phyloP scores from a whole-genome alignment of 2,113 vertebrate species.

The Psephotus haematonotus region DNA sequence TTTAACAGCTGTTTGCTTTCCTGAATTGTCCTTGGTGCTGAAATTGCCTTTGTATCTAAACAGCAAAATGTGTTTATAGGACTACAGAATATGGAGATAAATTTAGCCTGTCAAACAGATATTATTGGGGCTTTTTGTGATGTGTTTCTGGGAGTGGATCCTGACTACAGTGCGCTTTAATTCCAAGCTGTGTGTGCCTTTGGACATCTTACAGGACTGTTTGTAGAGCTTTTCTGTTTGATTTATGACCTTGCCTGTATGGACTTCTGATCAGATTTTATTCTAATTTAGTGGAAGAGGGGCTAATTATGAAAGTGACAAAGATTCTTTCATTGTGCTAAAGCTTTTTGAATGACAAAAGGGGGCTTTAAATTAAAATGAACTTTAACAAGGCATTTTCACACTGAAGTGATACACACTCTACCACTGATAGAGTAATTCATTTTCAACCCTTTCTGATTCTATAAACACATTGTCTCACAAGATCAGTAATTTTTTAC shows the following conservation, averaged over 20 bases:
- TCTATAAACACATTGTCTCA: constrained; percentile 81
- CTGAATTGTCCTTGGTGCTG: constrained; percentile 81
- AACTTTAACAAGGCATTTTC: constrained; percentile 77
- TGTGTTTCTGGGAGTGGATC: constrained; percentile 71
- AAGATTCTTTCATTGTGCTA: constrained; percentile 67
- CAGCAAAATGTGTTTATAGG: constrained; percentile 66
- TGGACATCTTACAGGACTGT: constrained; percentile 53
- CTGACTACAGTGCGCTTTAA: constrained; percentile 31
- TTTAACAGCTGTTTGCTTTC: constrained; percentile 73
- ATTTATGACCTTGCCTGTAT: constrained; percentile 73
- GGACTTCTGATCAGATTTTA: constrained; percentile 75
- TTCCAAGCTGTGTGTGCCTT: constrained; percentile 63
- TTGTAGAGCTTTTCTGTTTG: constrained; percentile 63
- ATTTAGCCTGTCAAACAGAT: constrained; percentile 75
- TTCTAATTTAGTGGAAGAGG: constrained; percentile 59
- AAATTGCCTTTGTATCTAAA: constrained; percentile 73
- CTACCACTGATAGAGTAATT: constrained; percentile 80
- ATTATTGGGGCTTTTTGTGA: constrained; percentile 50
- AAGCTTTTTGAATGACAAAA: constrained; percentile 72
- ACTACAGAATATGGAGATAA: constrained; percentile 78
- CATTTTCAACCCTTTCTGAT: constrained; percentile 80
- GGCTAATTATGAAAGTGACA: constrained; percentile 72
- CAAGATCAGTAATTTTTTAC: constrained; percentile 83
- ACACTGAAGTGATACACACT: constrained; percentile 70
- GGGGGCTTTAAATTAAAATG: constrained; percentile 80